A percentile compares a stretch with the other conserved stretches of the same genome.
Conservation (phyloP, 2,888 invertebrate species). For the Luperina testacea region DNA sequence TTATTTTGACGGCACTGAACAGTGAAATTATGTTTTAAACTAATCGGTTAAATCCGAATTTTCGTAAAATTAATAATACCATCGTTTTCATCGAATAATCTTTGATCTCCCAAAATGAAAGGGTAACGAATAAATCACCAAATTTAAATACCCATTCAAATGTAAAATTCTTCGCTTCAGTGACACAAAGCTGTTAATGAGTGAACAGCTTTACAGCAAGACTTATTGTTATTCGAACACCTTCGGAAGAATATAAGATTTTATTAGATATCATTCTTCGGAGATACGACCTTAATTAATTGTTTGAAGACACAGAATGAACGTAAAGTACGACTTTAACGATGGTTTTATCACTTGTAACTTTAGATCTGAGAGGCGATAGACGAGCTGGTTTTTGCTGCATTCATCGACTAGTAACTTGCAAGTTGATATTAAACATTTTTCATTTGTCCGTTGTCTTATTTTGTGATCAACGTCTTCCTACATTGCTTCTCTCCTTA, state of each 20-base stretch:
- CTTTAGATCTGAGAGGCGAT: conserved; percentile 50
- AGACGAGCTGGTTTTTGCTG: conserved; percentile 47
- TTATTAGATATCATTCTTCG: conserved; percentile 56
- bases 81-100: conserved; percentile 13
- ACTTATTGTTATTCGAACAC: conserved; percentile 70
- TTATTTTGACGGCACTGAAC: background rate
- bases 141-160: conserved; percentile 78
- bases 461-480: background rate
- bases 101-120: conserved; percentile 57
- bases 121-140: conserved; percentile 82
- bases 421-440: background rate
- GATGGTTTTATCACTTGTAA: conserved; percentile 55
- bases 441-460: background rate
- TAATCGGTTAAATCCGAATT: background rate
- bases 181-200: conserved; percentile 76
- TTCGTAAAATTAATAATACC: background rate
- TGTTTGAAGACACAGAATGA: conserved; percentile 45
- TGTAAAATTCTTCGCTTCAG: conserved; percentile 66
- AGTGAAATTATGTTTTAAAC: background rate
- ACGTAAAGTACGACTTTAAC: conserved; percentile 46
- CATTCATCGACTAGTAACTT: background rate
- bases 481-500: background rate
- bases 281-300: conserved; percentile 56
- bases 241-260: conserved; percentile 55
- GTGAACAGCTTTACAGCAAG: conserved; percentile 81